These are phyloP conservation scores for Poliocrania exsul DNA, from an alignment of 2,797 vertebrate genomes.

Conservation along the genomic window DNA sequence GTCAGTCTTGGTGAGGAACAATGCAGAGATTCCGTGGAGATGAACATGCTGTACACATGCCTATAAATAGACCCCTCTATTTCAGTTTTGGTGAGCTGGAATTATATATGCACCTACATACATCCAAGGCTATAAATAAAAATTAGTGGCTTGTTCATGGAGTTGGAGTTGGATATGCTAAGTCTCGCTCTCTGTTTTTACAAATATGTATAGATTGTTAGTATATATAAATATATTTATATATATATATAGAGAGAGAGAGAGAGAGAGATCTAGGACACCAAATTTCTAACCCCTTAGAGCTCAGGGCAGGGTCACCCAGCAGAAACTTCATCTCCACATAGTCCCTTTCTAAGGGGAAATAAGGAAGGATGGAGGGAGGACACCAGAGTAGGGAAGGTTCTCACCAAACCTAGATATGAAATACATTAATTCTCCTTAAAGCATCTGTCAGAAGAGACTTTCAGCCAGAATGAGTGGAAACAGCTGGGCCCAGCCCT, in stretches of 20 bases:
- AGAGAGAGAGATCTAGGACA: neutral
- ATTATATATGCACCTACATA: neutral
- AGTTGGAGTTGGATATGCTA: neutral
- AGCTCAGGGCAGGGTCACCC: neutral
- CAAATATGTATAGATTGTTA: neutral
- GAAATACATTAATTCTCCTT: neutral
- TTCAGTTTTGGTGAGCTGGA: neutral
- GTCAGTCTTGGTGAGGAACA: constrained; percentile 17
- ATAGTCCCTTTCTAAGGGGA: neutral
- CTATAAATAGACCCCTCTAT: constrained; percentile 30
- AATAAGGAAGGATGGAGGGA: neutral
- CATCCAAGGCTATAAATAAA: constrained; percentile 31
- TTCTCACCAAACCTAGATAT: neutral
- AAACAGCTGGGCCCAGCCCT: neutral
- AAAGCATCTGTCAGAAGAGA: neutral
- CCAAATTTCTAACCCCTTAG: neutral
- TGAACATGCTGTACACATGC: neutral
- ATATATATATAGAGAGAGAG: neutral
- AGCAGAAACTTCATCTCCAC: neutral
- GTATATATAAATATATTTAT: neutral
- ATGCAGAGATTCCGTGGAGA: neutral
- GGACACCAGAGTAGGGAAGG: neutral
- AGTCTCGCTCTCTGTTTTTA: neutral
- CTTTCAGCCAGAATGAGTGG: neutral
- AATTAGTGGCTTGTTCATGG: neutral